Percentiles rank a stretch among this genome's conserved stretches.
These are phyloP conservation scores for Sebastes flavidus DNA, from an alignment of 2,797 vertebrate genomes.

Conservation along the genomic window DNA sequence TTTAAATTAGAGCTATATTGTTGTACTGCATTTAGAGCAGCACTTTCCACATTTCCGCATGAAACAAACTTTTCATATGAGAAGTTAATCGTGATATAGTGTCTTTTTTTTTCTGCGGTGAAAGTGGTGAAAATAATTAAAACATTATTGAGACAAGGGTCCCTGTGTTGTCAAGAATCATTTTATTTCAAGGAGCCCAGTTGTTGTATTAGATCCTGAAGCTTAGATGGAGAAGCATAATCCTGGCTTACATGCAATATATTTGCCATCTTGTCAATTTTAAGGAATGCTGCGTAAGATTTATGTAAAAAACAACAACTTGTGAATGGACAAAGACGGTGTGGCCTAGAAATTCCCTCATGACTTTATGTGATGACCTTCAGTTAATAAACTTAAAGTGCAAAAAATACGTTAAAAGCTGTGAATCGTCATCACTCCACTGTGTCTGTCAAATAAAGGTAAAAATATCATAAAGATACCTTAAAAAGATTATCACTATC, in stretches of 20 bases:
- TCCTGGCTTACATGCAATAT: neutral
- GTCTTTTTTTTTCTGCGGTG: neutral
- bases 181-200: neutral
- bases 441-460: neutral
- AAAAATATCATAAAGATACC: no score
- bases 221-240: neutral
- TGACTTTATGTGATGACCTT: neutral
- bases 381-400: neutral
- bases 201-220: neutral
- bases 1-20: neutral
- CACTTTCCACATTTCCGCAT: neutral
- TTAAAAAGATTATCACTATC: no score
- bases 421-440: neutral
- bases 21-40: neutral
- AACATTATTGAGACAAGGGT: neutral
- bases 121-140: neutral
- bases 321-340: neutral
- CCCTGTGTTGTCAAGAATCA: neutral
- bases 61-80: neutral
- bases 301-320: neutral
- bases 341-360: neutral
- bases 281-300: neutral
- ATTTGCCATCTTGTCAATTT: neutral
- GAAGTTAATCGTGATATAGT: neutral
- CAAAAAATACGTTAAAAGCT: neutral